Evolutionary conservation across 2,888 invertebrate genomes (phyloP), one percentile per base, ranked within the genome.

Genomic region (Leucophora obtusa): DNA sequence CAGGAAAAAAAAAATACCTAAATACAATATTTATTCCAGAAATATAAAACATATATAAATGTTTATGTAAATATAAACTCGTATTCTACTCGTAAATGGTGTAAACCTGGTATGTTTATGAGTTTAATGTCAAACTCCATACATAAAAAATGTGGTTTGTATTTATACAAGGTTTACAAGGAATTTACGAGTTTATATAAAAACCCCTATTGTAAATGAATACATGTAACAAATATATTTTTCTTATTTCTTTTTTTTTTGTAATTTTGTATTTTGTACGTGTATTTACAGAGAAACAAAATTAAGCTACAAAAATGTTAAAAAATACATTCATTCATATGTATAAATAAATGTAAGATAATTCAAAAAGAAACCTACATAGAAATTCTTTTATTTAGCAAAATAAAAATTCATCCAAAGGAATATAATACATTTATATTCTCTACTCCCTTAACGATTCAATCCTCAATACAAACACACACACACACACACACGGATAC

Each of bases 401-500:
- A 14, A 43, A 43, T 9, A 35, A 43, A 43, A 43, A 43, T 10
- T 11, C 11, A 10, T 60, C 53, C 28, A 73, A 73, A 80, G 38
- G 62, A 66, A 35, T 56, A 43, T 14, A 11, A 47, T 59, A 69
- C 50, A 51, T 69, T 35, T 24, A 24, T 54, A 58, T 65, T 24
- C 76, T 69, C 47, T 60, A 70, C 60, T 73, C 80, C 76, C 73
- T 54, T 47, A 60, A 76, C 53, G 47, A 65, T 69, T 73, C 54
- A 68, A 76, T 58, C 47, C 6, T 28, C 43, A 50, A 33, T 21
- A 14, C 7, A 56, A 35, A 28, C 4, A 28, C 63, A 66, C 17
- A 15, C 24, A 24, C 2, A 24, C 24, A 24, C 2, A 2, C n/a
- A n/a, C n/a, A n/a, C n/a, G n/a, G n/a, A 24, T 5, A 24, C 24